Base-by-base conservation (phyloP, 1,140 invertebrate species). In the Trichonephila clavata region DNA sequence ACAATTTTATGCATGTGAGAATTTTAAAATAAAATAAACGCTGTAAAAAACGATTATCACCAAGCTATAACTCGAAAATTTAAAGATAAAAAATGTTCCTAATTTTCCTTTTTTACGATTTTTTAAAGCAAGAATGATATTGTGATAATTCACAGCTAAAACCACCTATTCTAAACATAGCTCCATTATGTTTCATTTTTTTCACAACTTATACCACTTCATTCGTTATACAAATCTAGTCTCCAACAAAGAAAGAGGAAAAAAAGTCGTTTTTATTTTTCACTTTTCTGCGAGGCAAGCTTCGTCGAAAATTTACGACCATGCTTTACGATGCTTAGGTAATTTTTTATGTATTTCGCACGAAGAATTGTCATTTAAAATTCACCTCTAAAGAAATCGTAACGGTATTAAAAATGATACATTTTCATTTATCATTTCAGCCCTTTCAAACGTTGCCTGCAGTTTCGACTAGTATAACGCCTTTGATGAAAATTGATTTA, bases 331-430 rank as follows among this genome's bases (percentile, higher is more conserved):
- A 77, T 77, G 32, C 71, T 32, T 32, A 20, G 32, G 27, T 77
- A 77, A 50, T 68, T 68, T 68, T 68, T 68, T 68, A 68, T 18
- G 27, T 32, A 77, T 32, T 77, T 77, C 27, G 27, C 14, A 13
- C 71, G 27, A 68, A 68, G 65, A 68, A 68, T n/a, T 68, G 27
- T 77, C 71, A 39, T 77, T 77, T 39, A 77, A 77, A 77, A 32
- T 77, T 77, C 71, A 6, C 27, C 32, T 77, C 32, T 39, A 77
- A 77, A 77, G 71, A 77, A 77, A 77, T 16, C 27, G 24, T 32
- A 77, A 77, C 71, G 71, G 32, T 77, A 77, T 77, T 39, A 77
- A 77, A 77, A 32, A 77, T 27, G 32, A 27, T 77, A 3, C 32
- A 32, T 39, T 32, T 77, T 39, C 71, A 77, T 77, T 77, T 77